Evolutionary conservation across 2,113 vertebrate genomes (phyloP), one percentile per base, ranked within the genome.

Genomic region (Hippocampus barbouri): DNA sequence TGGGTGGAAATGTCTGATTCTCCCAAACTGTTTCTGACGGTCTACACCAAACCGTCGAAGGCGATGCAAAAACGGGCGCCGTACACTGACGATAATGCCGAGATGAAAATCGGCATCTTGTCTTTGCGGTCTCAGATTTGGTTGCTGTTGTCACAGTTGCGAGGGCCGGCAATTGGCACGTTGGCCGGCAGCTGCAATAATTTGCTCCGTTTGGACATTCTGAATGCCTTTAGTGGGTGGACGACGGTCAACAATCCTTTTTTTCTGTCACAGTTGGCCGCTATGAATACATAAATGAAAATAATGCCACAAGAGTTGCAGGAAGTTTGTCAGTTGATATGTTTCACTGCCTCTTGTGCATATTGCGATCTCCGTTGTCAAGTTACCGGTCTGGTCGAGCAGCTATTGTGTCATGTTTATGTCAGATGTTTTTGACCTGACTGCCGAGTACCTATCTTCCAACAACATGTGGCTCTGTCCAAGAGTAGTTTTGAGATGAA

Each of bases 181-280:
- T 85, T 74, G 76, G 69, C 86, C 80, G 80, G 81, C 87, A 89
- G 89, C 88, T 91, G 87, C 84, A 83, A 80, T 89, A 77, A 88
- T 90, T 85, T 86, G 75, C 80, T 76, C 79, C 73, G 81, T 88
- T 88, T 77, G 82, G 81, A 76, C 70, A 30, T 75, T 85, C 78
- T 66, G 80, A 82, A 88, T 87, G 87, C 86, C 88, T 83, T 69
- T 75, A 75, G 81, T 82, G 79, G 87, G 87, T 81, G 80, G 80
- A 81, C 76, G 79, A 83, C 69, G 82, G 70, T 76, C 82, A 65
- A 73, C 51, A 68, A 60, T 57, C 57, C 70, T 84, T 72, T 84
- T 72, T 88, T 83, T 54, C 53, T 75, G 65, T 23, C 38, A 21
- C 63, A 67, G 43, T 76, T 75, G 64, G 45, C 72, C 74, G 59